Evolutionary conservation across 1,140 invertebrate genomes (phyloP).

Genomic region (Zaprionus ghesquierei): DNA sequence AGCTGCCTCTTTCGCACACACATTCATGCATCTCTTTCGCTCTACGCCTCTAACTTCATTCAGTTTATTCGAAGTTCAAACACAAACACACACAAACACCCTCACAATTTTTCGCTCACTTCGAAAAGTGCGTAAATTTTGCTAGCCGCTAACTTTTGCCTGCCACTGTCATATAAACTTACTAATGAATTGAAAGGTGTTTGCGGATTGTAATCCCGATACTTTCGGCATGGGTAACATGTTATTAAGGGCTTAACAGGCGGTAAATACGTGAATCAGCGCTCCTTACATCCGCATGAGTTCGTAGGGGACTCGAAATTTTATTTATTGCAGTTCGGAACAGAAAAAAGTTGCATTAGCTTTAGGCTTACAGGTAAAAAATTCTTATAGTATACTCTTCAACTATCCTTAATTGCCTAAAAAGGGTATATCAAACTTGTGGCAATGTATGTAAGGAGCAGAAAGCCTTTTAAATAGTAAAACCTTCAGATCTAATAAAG

Average conservation of each 20-base stretch:
- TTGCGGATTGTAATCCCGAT: background rate
- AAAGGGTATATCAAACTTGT: no score
- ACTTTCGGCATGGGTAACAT: background rate
- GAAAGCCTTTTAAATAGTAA: no score
- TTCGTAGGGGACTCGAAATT: background rate
- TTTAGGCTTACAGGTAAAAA: no score
- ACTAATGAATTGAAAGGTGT: constrained; percentile 73
- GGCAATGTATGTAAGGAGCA: no score
- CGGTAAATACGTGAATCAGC: background rate
- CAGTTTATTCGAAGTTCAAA: constrained; percentile 64
- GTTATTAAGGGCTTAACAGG: background rate
- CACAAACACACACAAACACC: constrained; percentile 19
- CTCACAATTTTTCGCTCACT: constrained; percentile 56
- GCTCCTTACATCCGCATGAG: background rate
- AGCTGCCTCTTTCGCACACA: background rate
- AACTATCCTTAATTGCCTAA: no score
- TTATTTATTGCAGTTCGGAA: background rate
- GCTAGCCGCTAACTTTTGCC: constrained; percentile 37
- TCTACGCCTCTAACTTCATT: constrained; percentile 30
- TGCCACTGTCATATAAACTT: constrained; percentile 56
- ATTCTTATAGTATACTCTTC: no score
- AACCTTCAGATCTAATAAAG: no score
- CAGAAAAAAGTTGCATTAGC: no score
- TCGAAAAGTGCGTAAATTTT: constrained; percentile 45
- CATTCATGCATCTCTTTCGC: constrained; percentile 16